These are phyloP conservation scores for Pseudomyrmex dendroicus DNA, from an alignment of 1,140 invertebrate species.

Conservation along the genomic window DNA sequence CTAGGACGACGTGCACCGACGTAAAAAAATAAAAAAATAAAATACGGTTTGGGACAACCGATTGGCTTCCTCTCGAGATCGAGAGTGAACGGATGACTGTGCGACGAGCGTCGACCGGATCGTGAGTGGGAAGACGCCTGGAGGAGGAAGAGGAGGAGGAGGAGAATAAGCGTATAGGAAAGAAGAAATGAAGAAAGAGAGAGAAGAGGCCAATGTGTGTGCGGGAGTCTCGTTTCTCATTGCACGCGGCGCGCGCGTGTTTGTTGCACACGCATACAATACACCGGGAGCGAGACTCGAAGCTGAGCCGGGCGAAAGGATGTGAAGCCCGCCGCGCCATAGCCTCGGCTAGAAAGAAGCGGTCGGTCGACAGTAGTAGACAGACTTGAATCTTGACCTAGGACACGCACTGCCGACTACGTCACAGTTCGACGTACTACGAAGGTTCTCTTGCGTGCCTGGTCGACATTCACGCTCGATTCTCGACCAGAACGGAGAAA, in stretches of 20 bases:
- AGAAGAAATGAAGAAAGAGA: neutral
- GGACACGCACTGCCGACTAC: slow-evolving; percentile 82
- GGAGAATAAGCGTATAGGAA: neutral
- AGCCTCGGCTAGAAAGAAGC: slow-evolving; percentile 70
- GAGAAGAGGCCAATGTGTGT: neutral
- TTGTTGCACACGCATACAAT: slow-evolving; percentile 42
- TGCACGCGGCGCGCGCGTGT: neutral
- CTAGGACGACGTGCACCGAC: slow-evolving; percentile 38
- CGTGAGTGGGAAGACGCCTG: slow-evolving; percentile 52
- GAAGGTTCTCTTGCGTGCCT: slow-evolving; percentile 61
- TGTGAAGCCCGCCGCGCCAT: slow-evolving; percentile 45
- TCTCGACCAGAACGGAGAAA: slow-evolving; percentile 59
- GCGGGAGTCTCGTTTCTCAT: slow-evolving; percentile 31
- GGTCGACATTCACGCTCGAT: slow-evolving; percentile 69
- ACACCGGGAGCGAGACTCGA: neutral
- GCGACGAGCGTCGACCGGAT: slow-evolving; percentile 64
- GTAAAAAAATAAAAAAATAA: slow-evolving; percentile 14
- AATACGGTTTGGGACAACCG: slow-evolving; percentile 44
- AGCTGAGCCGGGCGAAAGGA: slow-evolving; percentile 66
- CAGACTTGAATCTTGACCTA: slow-evolving; percentile 83
- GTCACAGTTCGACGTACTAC: slow-evolving; percentile 80
- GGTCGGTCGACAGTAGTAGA: slow-evolving; percentile 67
- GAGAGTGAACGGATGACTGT: slow-evolving; percentile 75
- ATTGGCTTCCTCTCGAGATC: slow-evolving; percentile 76
- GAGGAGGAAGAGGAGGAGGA: slow-evolving; percentile 12